phyloP scores from a whole-genome alignment of 2,888 invertebrate species.

The Lithosia quadra region DNA sequence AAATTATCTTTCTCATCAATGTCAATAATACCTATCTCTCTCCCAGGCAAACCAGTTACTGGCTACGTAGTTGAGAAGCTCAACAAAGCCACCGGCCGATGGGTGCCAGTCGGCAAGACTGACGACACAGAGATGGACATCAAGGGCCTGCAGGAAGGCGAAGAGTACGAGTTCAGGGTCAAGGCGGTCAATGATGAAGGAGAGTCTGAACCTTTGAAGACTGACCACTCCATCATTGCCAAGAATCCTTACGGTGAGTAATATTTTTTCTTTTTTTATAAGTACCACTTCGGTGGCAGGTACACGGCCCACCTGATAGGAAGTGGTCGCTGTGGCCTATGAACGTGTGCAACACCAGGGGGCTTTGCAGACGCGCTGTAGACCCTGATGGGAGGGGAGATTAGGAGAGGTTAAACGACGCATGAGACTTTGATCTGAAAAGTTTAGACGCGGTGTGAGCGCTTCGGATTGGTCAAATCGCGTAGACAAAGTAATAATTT shows the following conservation, averaged over 20 bases:
- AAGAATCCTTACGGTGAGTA: constrained; percentile 97
- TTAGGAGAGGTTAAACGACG: no score
- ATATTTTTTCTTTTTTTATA: neutral
- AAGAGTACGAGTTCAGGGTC: constrained; percentile 97
- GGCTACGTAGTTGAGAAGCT: constrained; percentile 97
- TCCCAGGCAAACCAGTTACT: constrained; percentile 91
- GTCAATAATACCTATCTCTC: neutral
- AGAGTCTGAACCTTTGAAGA: constrained; percentile 97
- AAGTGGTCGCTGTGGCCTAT: no score
- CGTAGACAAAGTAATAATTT: neutral
- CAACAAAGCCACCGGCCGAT: constrained; percentile 96
- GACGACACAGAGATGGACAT: constrained; percentile 94
- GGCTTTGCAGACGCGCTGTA: no score
- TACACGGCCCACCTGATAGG: no score
- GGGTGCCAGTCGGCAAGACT: constrained; percentile 97
- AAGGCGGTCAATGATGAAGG: constrained; percentile 98
- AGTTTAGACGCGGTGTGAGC: neutral
- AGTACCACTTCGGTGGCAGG: no score
- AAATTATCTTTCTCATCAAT: no score
- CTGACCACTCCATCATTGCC: constrained; percentile 95
- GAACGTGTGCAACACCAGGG: no score
- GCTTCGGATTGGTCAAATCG: neutral
- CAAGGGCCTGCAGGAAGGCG: constrained; percentile 93
- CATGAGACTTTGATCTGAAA: no score
- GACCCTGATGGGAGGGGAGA: no score